A percentile compares a stretch with the other conserved stretches of the same genome.
phyloP scores from a whole-genome alignment of 2,113 vertebrate species.

The Atlantisia rogersi region DNA sequence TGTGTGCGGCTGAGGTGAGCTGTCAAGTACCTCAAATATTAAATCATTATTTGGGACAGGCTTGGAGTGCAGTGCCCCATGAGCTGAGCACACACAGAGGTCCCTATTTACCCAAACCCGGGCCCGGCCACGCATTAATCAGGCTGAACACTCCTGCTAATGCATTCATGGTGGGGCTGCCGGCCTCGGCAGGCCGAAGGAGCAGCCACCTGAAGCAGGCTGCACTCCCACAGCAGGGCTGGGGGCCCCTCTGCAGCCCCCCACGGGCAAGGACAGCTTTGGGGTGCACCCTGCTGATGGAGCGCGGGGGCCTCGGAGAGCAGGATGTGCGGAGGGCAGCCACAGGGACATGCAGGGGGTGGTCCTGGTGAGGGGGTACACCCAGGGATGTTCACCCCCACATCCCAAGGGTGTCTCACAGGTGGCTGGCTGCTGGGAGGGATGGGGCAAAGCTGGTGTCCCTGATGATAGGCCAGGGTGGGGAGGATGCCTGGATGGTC shows the following conservation, averaged over 20 bases:
- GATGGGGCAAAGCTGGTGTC: not conserved
- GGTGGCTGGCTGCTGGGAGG: not conserved
- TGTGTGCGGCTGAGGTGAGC: not conserved
- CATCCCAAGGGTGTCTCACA: not conserved
- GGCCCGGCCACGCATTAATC: not conserved
- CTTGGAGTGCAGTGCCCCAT: not conserved
- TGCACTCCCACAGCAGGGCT: too few species aligned
- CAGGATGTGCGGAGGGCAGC: not conserved
- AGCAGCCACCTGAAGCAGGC: not conserved
- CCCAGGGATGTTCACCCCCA: too few species aligned
- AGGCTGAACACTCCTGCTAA: not conserved
- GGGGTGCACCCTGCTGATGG: not conserved
- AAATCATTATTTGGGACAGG: not conserved
- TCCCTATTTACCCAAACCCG: not conserved
- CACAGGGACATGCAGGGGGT: accelerated
- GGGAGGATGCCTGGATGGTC: not conserved
- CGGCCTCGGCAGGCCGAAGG: not conserved
- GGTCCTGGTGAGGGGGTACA: not conserved
- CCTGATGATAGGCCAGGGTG: not conserved
- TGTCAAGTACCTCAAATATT: not conserved
- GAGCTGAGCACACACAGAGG: not conserved
- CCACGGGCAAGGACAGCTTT: not conserved
- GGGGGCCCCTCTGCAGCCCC: not conserved
- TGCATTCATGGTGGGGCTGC: not conserved
- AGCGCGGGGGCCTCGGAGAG: not conserved